Percentiles rank a stretch among this genome's conserved stretches.
Conservation (phyloP, 2,888 invertebrate genomes). For the Drosophila rubida region DNA sequence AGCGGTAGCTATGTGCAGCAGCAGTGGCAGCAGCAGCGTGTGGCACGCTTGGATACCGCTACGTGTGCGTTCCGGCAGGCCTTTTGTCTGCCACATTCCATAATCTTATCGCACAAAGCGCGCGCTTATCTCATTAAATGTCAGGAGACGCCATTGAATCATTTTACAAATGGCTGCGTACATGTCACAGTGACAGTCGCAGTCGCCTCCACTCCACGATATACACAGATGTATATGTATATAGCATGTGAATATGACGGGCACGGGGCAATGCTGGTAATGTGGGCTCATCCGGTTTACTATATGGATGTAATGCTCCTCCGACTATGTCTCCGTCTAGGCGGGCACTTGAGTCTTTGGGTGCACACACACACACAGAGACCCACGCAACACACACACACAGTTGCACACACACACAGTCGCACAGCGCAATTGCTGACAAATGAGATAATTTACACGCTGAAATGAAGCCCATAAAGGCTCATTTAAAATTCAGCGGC, state of each 20-base stretch:
- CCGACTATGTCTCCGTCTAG: constrained; percentile 37
- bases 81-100: constrained; percentile 49
- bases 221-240: not conserved
- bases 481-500: constrained; percentile 82
- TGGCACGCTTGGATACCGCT: constrained; percentile 28
- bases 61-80: constrained; percentile 15
- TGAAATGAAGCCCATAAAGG: constrained; percentile 81
- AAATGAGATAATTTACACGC: constrained; percentile 80
- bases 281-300: constrained; percentile 7
- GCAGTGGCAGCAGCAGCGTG: not conserved
- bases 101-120: constrained; percentile 72
- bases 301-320: constrained; percentile 35
- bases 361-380: constrained; percentile 1
- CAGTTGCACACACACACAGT: constrained; percentile 16
- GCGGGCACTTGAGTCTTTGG: constrained; percentile 59
- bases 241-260: constrained; percentile 51
- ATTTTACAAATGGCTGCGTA: constrained; percentile 79
- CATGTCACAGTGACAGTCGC: constrained; percentile 64
- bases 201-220: not conserved
- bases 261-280: constrained; percentile 5
- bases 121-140: constrained; percentile 77
- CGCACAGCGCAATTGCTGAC: constrained; percentile 76
- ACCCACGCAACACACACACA: constrained; percentile 24
- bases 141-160: constrained; percentile 75
- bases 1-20: not conserved